Evolutionary conservation across 2,113 vertebrate genomes (phyloP).

Genomic region (Gadus macrocephalus): DNA sequence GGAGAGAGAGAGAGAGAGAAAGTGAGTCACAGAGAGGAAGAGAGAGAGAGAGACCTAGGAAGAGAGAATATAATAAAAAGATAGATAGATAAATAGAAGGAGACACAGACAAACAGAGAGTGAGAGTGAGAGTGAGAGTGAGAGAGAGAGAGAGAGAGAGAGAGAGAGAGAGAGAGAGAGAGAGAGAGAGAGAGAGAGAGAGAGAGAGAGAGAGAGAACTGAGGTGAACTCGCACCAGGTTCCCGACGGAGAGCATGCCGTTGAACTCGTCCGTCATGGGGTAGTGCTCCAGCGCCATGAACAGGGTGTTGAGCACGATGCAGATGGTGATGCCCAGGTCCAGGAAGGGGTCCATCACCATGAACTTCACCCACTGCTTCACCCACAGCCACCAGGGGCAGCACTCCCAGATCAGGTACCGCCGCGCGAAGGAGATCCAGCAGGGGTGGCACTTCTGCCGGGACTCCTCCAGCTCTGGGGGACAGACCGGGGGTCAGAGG

Average conservation of each 20-base stretch:
- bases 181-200: too few relatives aligned
- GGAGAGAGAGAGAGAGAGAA: too few relatives aligned
- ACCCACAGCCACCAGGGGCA: constrained; percentile 85
- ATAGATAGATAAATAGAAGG: too few relatives aligned
- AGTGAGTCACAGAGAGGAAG: too few relatives aligned
- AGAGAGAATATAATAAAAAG: too few relatives aligned
- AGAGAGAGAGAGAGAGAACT: too few relatives aligned
- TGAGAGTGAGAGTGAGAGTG: too few relatives aligned
- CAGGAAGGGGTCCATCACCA: constrained; percentile 96
- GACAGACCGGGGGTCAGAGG: too few relatives aligned
- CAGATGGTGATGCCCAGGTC: constrained; percentile 96
- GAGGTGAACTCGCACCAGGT: constrained; percentile 80
- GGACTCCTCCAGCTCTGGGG: constrained; percentile 86
- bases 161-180: too few relatives aligned
- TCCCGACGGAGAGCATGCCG: constrained; percentile 90
- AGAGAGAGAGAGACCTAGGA: too few relatives aligned
- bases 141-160: too few relatives aligned
- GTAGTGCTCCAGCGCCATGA: constrained; percentile 98
- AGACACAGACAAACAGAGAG: too few relatives aligned
- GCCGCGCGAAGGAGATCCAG: constrained; percentile 87
- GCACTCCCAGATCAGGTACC: constrained; percentile 93
- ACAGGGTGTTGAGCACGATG: constrained; percentile 96
- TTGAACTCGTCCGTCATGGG: constrained; percentile 96
- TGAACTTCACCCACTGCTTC: constrained; percentile 85
- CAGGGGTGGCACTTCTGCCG: constrained; percentile 89